A percentile compares a stretch with the other conserved stretches of the same genome.
Evolutionary conservation across 2,113 vertebrate genomes (phyloP).

Genomic region (Argyrosomus japonicus): DNA sequence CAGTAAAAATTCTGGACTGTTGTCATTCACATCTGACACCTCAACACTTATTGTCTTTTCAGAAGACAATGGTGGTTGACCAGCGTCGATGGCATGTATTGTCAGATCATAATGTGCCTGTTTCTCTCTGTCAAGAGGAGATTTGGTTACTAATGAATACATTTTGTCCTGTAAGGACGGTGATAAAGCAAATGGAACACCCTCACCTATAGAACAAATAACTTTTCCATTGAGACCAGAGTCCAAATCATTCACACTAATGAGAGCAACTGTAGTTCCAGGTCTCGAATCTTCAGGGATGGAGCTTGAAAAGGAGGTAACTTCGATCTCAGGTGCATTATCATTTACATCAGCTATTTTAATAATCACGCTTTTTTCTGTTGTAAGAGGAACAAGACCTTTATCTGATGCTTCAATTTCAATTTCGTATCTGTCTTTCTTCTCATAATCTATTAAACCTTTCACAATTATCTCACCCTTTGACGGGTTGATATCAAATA

Average conservation of each 20-base stretch:
- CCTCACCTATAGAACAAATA: constrained; percentile 27
- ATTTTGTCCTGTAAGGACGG: constrained; percentile 64
- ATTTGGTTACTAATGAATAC: constrained; percentile 65
- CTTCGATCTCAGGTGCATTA: too few species aligned
- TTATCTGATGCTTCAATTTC: constrained; percentile 79
- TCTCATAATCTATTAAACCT: constrained; percentile 73
- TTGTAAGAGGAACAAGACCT: neutral
- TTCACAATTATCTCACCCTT: constrained; percentile 77
- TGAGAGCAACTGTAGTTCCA: constrained; percentile 65
- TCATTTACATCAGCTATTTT: constrained; percentile 25
- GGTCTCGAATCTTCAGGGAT: constrained; percentile 58
- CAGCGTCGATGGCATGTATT: constrained; percentile 68
- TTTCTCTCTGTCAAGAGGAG: constrained; percentile 72
- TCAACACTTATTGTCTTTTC: constrained; percentile 50
- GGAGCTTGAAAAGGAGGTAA: too few species aligned
- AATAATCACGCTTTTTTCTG: constrained; percentile 50
- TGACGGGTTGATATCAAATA: constrained; percentile 62
- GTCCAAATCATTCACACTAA: constrained; percentile 66
- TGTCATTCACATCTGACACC: constrained; percentile 43
- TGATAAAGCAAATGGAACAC: constrained; percentile 52
- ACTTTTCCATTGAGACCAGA: constrained; percentile 37
- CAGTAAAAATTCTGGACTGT: constrained; percentile 53
- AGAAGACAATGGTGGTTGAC: constrained; percentile 63
- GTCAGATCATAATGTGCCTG: constrained; percentile 64
- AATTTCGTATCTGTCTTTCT: constrained; percentile 69